Conservation (phyloP, 2,797 vertebrate genomes). For the Hafferia zeledoni region DNA sequence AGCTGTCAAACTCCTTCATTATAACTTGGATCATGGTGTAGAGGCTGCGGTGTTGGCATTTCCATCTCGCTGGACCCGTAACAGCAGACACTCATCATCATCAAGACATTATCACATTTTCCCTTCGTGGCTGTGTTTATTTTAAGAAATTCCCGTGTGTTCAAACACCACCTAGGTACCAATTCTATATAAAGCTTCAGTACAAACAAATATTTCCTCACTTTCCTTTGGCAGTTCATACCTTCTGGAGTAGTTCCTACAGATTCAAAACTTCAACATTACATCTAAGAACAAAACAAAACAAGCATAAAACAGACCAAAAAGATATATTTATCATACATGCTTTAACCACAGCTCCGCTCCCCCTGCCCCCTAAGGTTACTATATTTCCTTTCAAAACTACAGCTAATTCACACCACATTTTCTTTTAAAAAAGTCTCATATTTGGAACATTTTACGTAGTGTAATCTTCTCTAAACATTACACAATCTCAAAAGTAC, state of each 20-base stretch:
- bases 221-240: not conserved
- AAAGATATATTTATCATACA: not conserved
- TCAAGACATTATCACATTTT: constrained; percentile 75
- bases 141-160: constrained; percentile 65
- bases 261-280: not conserved
- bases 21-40: constrained; percentile 33
- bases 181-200: constrained; percentile 36
- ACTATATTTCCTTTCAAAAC: not conserved
- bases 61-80: not conserved
- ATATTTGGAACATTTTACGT: not conserved
- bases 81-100: constrained; percentile 63
- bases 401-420: constrained; percentile 18
- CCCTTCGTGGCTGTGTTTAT: constrained; percentile 56
- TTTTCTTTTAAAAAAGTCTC: not conserved
- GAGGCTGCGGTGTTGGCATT: constrained; percentile 52
- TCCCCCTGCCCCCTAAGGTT: not conserved
- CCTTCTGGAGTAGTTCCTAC: not conserved
- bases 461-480: constrained; percentile 1
- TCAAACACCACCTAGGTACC: constrained; percentile 54
- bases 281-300: not conserved
- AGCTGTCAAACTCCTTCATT: constrained; percentile 55
- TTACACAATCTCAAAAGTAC: constrained; percentile 30
- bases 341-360: not conserved
- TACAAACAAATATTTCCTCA: not conserved
- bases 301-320: not conserved